Percentiles rank a stretch among this genome's conserved stretches.
These are phyloP conservation scores for Psittacula derbiana DNA, from an alignment of 2,797 vertebrate genomes.

Conservation along the genomic window DNA sequence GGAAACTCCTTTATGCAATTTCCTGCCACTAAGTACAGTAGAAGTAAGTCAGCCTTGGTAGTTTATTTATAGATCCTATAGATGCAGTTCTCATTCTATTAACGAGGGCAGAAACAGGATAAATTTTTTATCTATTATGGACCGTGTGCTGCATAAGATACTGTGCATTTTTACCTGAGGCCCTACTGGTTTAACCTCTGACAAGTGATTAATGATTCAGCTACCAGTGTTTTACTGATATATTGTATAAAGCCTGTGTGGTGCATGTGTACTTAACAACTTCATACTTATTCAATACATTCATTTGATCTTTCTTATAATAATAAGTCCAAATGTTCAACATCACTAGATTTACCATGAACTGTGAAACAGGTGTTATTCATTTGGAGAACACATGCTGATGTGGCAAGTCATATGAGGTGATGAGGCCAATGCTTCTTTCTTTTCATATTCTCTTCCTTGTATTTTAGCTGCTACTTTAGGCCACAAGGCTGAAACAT, in stretches of 20 bases:
- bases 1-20: neutral
- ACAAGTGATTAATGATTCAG: conserved; percentile 39
- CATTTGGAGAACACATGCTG: neutral
- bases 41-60: neutral
- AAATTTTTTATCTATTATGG: conserved; percentile 29
- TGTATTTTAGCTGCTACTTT: neutral
- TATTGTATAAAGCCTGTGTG: neutral
- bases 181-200: neutral
- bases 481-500: neutral
- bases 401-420: neutral
- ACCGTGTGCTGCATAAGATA: conserved; percentile 13
- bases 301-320: neutral
- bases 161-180: neutral
- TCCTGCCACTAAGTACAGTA: neutral
- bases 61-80: conserved; percentile 23
- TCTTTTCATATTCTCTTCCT: neutral
- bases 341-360: neutral
- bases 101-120: neutral
- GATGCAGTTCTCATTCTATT: conserved; percentile 24
- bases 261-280: neutral
- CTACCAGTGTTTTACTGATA: neutral
- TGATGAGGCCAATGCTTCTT: neutral
- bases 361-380: neutral
- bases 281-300: neutral
- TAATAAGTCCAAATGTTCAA: neutral